Conservation (phyloP, 1,140 invertebrate species). For the Heliconius congener region DNA sequence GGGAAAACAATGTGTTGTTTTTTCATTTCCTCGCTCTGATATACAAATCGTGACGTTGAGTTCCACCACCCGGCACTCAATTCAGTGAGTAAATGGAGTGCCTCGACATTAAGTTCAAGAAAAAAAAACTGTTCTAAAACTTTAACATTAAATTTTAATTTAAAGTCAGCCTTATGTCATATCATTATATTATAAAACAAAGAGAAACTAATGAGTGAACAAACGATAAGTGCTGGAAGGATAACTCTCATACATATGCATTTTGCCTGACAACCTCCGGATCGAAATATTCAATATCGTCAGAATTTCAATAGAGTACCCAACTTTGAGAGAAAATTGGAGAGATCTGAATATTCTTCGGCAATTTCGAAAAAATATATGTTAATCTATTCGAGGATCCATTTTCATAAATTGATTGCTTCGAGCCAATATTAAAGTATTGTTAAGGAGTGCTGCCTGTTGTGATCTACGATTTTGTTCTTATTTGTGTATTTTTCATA, state of each 20-base stretch:
- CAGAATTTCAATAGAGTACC: conserved; percentile 71
- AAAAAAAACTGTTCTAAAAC: background rate
- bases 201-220: conserved; percentile 45
- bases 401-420: conserved; percentile 73
- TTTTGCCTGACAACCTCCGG: conserved; percentile 55
- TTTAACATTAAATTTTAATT: background rate
- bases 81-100: too few species aligned
- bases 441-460: conserved; percentile 29
- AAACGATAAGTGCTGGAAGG: conserved; percentile 48
- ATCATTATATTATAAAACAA: conserved; percentile 29
- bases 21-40: too few species aligned
- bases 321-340: conserved; percentile 69
- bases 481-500: conserved; percentile 8
- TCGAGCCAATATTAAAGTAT: conserved; percentile 66
- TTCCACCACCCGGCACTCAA: too few species aligned
- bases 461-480: conserved; percentile 10
- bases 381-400: conserved; percentile 68
- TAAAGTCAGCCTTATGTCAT: background rate
- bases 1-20: too few species aligned
- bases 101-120: too few species aligned
- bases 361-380: conserved; percentile 70
- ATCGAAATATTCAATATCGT: conserved; percentile 73
- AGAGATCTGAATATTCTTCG: conserved; percentile 73
- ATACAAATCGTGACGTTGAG: too few species aligned
- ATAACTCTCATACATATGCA: conserved; percentile 67